Percentiles rank a stretch among this genome's conserved stretches.
Evolutionary conservation across 2,888 invertebrate species (phyloP).

Genomic region (Tethea ocularis): DNA sequence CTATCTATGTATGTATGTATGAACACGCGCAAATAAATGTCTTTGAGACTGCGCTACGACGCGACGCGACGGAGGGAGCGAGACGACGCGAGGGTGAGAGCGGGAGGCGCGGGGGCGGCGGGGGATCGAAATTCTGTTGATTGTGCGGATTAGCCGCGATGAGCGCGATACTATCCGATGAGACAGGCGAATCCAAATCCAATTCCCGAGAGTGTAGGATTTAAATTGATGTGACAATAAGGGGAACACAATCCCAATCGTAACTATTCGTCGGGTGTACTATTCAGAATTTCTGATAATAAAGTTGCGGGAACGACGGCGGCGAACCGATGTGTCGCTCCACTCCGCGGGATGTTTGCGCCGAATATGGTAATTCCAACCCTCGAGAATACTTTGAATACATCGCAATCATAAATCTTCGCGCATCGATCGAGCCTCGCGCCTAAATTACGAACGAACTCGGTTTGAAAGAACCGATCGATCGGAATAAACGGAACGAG

Average conservation of each 20-base stretch:
- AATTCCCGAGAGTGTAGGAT: conserved; percentile 7
- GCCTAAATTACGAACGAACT: not conserved
- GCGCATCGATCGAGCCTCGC: not conserved
- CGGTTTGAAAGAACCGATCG: conserved; percentile 1
- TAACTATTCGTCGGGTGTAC: conserved; percentile 1
- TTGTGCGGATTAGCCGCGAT: conserved; percentile 5
- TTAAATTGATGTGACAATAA: conserved; percentile 6
- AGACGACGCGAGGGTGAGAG: not conserved
- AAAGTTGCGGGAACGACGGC: not conserved
- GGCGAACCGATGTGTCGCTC: not conserved
- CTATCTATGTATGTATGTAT: not conserved
- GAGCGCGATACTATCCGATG: not conserved
- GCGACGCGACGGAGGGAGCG: not conserved
- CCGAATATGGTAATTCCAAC: not conserved
- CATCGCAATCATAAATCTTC: not conserved
- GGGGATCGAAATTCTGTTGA: conserved; percentile 5
- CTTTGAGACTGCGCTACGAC: conserved; percentile 1
- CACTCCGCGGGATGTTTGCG: not conserved
- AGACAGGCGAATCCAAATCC: conserved; percentile 4
- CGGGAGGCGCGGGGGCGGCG: not conserved
- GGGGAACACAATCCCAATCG: not conserved
- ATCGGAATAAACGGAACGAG: not conserved
- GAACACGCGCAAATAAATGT: conserved; percentile 5
- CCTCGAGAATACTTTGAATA: not conserved
- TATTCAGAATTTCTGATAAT: conserved; percentile 2